Base-by-base conservation (phyloP, 2,888 invertebrate species). In the Drosophila testacea region DNA sequence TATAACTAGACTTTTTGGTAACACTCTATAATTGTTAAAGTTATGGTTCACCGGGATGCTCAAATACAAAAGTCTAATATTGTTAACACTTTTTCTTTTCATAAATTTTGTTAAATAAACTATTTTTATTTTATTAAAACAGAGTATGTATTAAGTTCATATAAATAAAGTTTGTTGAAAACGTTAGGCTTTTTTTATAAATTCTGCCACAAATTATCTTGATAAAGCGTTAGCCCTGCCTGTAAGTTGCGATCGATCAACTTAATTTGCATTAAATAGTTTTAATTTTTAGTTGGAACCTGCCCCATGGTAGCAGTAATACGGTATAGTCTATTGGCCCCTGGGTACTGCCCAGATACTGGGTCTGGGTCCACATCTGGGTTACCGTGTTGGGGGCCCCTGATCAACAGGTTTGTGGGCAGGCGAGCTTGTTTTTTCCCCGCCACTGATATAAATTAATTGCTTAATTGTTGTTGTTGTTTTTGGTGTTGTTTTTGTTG, bases 391-490 rank as follows among this genome's bases (percentile, higher is more conserved):
- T 57, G 61, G 48, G 52, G 59, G 36, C 22, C 42, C 56, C 63
- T 61, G 84, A 77, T 79, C 80, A 83, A 83, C 83, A 83, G 83
- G 83, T 83, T 83, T 86, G 78, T 75, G 64, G 71, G 70, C 66
- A 50, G 69, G 66, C 69, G 67, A 66, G 73, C 60, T 70, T 81
- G 76, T 83, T 81, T 81, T 77, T 79, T 64, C 63, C 87, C 88
- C 85, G 69, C 85, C 52, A 55, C 71, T 77, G 73, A 77, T 78
- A 84, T 83, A 83, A 87, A 77, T 84, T 83, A 87, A 84, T 87
- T 84, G 88, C 74, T 85, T 85, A 79, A 83, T 85, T 85, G 79
- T 85, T 81, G 52, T 56, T 57, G 69, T 39, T 62, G 39, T 44
- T 61, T 50, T 28, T 82, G 46, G 41, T 61, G 56, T 28, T 64